Evolutionary conservation across 2,113 vertebrate species (phyloP), one percentile per base, ranked within the genome.

Genomic region (Scolopax mira): DNA sequence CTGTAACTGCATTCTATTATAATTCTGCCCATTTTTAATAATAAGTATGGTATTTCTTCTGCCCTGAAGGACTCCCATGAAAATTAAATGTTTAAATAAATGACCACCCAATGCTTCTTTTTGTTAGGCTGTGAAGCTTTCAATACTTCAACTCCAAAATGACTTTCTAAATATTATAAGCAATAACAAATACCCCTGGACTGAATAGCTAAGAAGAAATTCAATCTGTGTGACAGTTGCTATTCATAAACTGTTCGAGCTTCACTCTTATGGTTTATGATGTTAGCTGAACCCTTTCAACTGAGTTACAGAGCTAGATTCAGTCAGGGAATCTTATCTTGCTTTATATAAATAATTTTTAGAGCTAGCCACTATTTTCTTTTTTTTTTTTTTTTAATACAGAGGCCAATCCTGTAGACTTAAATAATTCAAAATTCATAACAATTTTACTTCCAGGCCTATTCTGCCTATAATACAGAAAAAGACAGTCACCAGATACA

Each of bases 21-120:
- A 95, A 92, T 92, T 89, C 82, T 44, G 28, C 72, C 91, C 67
- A 90, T 96, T 97, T 92, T 86, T 67, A 97, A 88, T 93, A 97
- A 95, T 89, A 49, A 81, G 77, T 85, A 52, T 73, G 46, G 48
- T 80, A 96, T 94, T 94, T 83, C 55, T 95, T 18, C 52, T 96
- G 87, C 91, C 94, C 93, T 94, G 69, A 95, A 96, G 95, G 94
- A 96, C 75, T 93, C 82, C 62, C n/a, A 51, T 92, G 89, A 95
- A 97, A 98, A 97, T 96, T 92, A 93, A 91, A 94, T 86, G 66
- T 94, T 96, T 96, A 97, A 97, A 94, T 93, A 95, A 96, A 95
- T 70, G 80, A 94, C 88, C 57, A 79, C 33, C 28, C 69, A 65
- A 73, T 80, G 44, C 64, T 88, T 96, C 35, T 81, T 96, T 88